Evolutionary conservation across 2,797 vertebrate species (phyloP).

Genomic region (Phataginus tetradactyla): DNA sequence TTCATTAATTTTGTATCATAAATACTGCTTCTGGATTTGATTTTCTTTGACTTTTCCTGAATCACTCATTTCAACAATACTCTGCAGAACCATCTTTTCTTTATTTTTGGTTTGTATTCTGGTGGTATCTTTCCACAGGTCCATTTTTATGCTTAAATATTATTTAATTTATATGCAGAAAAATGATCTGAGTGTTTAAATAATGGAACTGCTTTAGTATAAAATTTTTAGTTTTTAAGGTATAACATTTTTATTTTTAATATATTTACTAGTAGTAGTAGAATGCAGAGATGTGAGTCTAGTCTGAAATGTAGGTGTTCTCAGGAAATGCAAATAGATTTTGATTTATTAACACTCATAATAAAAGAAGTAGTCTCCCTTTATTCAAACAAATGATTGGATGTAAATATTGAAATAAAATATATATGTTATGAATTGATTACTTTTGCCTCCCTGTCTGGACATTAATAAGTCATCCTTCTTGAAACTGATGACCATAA

Average conservation of each 20-base stretch:
- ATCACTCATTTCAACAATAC: not conserved
- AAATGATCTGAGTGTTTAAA: not conserved
- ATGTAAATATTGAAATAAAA: not conserved
- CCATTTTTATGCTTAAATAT: not conserved
- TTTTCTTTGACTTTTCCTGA: not conserved
- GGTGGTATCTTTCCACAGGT: not conserved
- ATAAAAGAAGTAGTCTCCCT: not conserved
- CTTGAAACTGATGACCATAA: not conserved
- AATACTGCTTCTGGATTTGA: not conserved
- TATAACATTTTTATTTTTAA: not conserved
- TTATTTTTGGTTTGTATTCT: not conserved
- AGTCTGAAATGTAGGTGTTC: not conserved
- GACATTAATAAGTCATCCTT: not conserved
- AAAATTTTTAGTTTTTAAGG: not conserved
- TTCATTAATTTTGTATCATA: conserved; percentile 28
- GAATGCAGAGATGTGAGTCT: not conserved
- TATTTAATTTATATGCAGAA: not conserved
- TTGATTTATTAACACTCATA: not conserved
- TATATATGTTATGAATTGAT: not conserved
- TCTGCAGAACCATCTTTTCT: not conserved
- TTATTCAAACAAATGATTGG: not conserved
- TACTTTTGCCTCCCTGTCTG: not conserved
- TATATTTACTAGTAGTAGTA: not conserved
- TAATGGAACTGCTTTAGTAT: not conserved
- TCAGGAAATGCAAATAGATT: not conserved